Base-by-base conservation (phyloP, 2,113 vertebrate genomes). In the Struthio camelus region DNA sequence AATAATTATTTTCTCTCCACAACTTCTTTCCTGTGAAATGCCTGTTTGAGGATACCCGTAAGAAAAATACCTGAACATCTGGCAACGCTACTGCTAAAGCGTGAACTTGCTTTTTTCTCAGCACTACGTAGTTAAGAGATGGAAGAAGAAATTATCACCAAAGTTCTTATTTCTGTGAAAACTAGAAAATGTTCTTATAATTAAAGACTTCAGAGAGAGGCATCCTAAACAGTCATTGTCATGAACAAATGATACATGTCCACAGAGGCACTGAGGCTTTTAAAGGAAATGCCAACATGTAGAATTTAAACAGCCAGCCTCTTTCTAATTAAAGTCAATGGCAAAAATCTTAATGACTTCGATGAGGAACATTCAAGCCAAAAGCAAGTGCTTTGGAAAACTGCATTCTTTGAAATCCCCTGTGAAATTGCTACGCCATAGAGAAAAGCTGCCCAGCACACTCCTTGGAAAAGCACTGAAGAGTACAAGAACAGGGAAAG, bases 401-500 rank as follows among this genome's bases (percentile, higher is more conserved):
- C 3, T 32, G 7, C 10, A 30, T 54, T 23, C 17, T 48, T 48
- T 0, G 1, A 64, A 82, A 79, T 69, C 20, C 10, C 28, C 10
- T 17, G 11, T 46, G 19, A 34, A 30, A 28, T 56, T 32, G 27
- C 8, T 9, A 8, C 16, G 22, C 3, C 25, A 24, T 30, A 53
- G 3, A 65, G 22, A 93, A 92, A 27, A 0, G 3, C 8, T n/a
- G 40, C 18, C 6, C 19, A 51, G 13, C 10, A 9, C 75, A 56
- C 4, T 27, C 16, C 23, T 42, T 38, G 12, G 30, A 23, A 85
- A 64, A 87, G 19, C 20, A 20, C 12, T 34, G n/a, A 59, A 28
- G 66, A 70, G 54, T 0, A 75, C 13, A 76, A 23, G 11, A 0
- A 0, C 8, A 64, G 51, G 23, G 22, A 66, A 72, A 70, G 70